Conservation (phyloP, 1,140 invertebrate species). For the Halictus rubicundus region DNA sequence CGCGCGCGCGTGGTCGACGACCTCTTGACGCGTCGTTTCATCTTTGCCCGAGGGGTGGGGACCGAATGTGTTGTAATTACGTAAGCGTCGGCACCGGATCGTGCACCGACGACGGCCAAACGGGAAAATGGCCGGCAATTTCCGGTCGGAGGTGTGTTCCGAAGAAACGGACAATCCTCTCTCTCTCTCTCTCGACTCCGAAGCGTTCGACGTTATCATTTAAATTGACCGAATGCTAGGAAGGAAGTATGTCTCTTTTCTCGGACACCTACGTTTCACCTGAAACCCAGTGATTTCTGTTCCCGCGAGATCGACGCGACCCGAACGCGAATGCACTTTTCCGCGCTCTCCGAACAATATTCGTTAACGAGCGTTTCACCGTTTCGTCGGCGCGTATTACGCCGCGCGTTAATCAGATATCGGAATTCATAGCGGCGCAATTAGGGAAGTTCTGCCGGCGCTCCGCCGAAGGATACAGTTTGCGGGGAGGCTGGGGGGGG, state of each 20-base stretch:
- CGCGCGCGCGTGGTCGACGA: not conserved
- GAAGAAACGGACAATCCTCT: not conserved
- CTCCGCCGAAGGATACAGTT: slow-evolving; percentile 8
- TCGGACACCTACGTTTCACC: not conserved
- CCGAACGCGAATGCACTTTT: not conserved
- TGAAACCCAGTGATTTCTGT: not conserved
- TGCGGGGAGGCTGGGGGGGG: not conserved
- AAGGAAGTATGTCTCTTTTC: not conserved
- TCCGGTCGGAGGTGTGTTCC: not conserved
- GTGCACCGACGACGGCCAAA: not conserved
- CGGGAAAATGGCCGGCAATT: not conserved
- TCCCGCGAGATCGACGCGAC: not conserved
- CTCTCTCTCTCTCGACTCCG: too few species aligned
- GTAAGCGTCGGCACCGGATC: not conserved
- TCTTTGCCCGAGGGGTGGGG: not conserved
- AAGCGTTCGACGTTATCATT: not conserved
- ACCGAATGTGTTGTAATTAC: not conserved
- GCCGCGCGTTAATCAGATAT: slow-evolving; percentile 33
- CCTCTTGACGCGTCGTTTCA: not conserved
- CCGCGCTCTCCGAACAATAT: slow-evolving; percentile 12
- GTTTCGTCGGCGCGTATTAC: slow-evolving; percentile 10
- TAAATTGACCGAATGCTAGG: not conserved
- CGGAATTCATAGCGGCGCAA: slow-evolving; percentile 16
- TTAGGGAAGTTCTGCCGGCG: slow-evolving; percentile 20
- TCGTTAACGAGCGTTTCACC: slow-evolving; percentile 37